These are phyloP conservation scores for Glaucomys volans DNA, from an alignment of 2,113 vertebrate species.

Conservation along the genomic window DNA sequence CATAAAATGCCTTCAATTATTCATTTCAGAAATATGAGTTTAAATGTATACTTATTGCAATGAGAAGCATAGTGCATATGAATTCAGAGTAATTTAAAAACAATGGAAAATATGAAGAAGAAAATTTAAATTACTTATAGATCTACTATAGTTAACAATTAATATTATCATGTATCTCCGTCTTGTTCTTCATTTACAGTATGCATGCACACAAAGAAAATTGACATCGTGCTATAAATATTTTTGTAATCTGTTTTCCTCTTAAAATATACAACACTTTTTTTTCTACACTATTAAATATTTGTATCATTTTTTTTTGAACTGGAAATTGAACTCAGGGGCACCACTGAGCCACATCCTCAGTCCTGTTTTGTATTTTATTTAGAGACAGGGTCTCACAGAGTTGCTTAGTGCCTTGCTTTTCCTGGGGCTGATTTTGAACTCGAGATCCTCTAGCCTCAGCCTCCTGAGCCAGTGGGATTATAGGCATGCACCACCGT, in stretches of 20 bases:
- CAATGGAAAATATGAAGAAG: not conserved
- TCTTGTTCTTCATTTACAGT: too few species aligned
- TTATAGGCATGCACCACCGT: too few species aligned
- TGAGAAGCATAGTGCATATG: not conserved
- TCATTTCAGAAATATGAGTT: not conserved
- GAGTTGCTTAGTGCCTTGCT: too few species aligned
- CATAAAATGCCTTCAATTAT: not conserved
- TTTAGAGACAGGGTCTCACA: too few species aligned
- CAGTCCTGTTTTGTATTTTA: too few species aligned
- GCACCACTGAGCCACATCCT: too few species aligned
- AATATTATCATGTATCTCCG: not conserved
- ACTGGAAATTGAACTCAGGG: too few species aligned
- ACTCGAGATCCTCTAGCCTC: too few species aligned
- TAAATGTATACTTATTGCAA: not conserved
- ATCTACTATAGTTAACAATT: not conserved
- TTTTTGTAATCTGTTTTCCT: not conserved
- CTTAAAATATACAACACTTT: not conserved
- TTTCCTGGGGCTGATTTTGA: too few species aligned
- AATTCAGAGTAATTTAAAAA: conserved; percentile 40
- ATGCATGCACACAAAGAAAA: not conserved
- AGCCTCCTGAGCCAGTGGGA: too few species aligned
- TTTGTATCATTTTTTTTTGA: not conserved
- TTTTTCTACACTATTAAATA: not conserved
- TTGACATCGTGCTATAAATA: not conserved
- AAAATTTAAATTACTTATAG: not conserved